Evolutionary conservation across 1,140 invertebrate species (phyloP), one percentile per base, ranked within the genome.

Genomic region (Probaryconus sp.): DNA sequence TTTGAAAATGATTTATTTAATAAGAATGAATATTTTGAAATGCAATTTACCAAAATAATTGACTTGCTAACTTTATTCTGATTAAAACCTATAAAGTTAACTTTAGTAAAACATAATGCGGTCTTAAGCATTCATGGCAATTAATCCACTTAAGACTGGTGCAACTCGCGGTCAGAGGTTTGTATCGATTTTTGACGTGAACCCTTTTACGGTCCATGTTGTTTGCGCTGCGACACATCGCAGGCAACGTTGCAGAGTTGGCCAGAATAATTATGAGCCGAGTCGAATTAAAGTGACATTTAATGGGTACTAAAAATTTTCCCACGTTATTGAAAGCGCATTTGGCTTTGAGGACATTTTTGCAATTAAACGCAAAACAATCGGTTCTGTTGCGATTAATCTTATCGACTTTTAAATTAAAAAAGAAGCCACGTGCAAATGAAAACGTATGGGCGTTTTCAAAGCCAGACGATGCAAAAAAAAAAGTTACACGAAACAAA

Each of bases 371-470:
- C 6, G 47, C 10, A 10, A 53, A 33, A 33, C 9, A 26, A 16
- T 38, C 9, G 6, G 28, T 2, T 13, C 2, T 7, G 30, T 10
- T 6, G 26, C 45, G 28, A 73, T 73, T 65, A 60, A 65, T 73
- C 70, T 73, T 67, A 61, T 68, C 14, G 71, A 58, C 55, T 38
- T 68, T 65, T 63, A 64, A 68, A 74, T 74, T 42, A 31, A 58
- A 63, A 45, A 50, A 20, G 35, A 37, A 20, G 35, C 42, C 20
- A 40, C 48, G 5, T 17, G 7, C 13, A 26, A 71, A 71, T 71
- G 56, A 50, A 71, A 71, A 63, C 35, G 14, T 42, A 63, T 51
- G 40, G 10, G 38, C 37, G 17, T 21, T 31, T 10, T 14, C 2
- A 14, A 14, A 16, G 17, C 21, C 38, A 24, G 7, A 10, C n/a